Conservation (phyloP, 2,113 vertebrate species). For the Myiopsitta monachus region DNA sequence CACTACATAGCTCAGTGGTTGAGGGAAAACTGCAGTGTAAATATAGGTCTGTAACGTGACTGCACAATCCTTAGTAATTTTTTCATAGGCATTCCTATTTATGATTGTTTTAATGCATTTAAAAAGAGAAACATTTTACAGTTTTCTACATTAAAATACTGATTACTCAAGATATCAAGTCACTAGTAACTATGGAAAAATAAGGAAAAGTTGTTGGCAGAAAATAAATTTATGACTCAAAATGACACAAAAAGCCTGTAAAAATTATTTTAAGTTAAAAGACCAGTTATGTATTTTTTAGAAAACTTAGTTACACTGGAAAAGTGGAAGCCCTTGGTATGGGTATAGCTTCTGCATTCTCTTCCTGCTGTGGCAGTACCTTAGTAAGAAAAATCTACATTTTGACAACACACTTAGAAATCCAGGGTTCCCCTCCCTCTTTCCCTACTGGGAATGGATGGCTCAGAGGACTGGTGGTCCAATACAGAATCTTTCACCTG, state of each 20-base stretch:
- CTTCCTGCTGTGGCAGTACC: background rate
- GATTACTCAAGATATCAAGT: background rate
- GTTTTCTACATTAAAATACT: constrained; percentile 32
- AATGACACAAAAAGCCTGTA: constrained; percentile 18
- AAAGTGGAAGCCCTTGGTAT: constrained; percentile 28
- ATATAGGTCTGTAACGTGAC: background rate
- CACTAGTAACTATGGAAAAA: constrained; percentile 13
- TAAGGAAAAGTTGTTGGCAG: background rate
- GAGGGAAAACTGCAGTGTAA: background rate
- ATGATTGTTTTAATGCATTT: constrained; percentile 55
- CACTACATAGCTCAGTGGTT: background rate
- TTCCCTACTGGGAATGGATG: constrained; percentile 27
- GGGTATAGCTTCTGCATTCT: constrained; percentile 19
- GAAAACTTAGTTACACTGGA: constrained; percentile 43
- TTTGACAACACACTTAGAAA: constrained; percentile 18
- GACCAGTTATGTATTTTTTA: constrained; percentile 59
- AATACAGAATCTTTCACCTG: constrained; percentile 62
- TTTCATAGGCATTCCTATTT: constrained; percentile 55
- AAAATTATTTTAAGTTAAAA: constrained; percentile 58
- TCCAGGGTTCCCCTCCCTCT: background rate
- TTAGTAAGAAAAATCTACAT: background rate
- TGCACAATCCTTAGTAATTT: background rate
- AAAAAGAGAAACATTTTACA: constrained; percentile 35
- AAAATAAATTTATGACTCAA: constrained; percentile 31
- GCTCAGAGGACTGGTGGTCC: constrained; percentile 59